Conservation (phyloP, 1,140 invertebrate species). For the Coenobita brevimanus region DNA sequence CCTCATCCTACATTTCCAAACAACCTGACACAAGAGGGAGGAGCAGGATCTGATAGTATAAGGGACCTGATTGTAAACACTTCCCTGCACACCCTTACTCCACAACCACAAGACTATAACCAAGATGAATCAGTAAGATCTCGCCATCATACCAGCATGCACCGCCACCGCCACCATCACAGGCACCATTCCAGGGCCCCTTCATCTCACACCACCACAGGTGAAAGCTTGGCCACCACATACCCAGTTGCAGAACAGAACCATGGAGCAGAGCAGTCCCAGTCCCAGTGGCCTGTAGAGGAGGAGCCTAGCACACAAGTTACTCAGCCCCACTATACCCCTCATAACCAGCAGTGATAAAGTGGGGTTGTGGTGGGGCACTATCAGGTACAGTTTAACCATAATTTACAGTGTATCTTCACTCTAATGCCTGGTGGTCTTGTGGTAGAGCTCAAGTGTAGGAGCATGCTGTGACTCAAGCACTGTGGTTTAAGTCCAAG, state of each 20-base stretch:
- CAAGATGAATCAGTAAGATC: not conserved
- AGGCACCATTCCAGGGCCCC: slow-evolving; percentile 1
- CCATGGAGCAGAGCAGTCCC: slow-evolving; percentile 7
- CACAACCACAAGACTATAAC: not conserved
- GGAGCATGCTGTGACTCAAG: too few species aligned
- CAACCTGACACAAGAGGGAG: too few species aligned
- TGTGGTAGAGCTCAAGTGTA: not conserved
- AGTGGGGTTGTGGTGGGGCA: slow-evolving; percentile 5
- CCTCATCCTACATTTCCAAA: not conserved
- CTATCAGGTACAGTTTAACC: slow-evolving; percentile 23
- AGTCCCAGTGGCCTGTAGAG: not conserved
- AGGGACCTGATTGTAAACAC: not conserved
- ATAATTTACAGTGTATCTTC: not conserved
- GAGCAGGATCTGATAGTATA: not conserved
- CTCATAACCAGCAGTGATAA: slow-evolving; percentile 22
- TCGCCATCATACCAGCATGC: not conserved
- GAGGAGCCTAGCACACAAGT: not conserved
- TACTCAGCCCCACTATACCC: not conserved
- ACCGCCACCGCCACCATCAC: slow-evolving; percentile 9
- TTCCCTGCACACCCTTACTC: not conserved
- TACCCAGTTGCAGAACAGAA: not conserved
- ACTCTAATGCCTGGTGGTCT: not conserved
- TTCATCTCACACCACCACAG: not conserved
- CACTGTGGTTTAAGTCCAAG: too few species aligned
- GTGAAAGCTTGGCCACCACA: not conserved